Base-by-base conservation (phyloP, 2,113 vertebrate species). In the Atherinomorus stipes region DNA sequence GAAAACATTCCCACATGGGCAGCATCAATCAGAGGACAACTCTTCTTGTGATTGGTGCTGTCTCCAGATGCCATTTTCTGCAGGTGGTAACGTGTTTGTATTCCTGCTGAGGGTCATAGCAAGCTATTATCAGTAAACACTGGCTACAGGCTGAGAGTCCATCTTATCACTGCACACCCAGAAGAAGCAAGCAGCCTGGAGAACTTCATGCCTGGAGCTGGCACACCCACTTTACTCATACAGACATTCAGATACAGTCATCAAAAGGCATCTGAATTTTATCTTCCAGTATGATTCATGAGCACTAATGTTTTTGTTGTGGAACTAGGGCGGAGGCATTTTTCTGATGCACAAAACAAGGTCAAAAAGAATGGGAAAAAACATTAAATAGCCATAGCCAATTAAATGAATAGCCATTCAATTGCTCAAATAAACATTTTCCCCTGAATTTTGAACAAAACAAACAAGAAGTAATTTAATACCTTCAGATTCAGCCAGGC, bases 91-190 rank as follows among this genome's bases (percentile, higher is more conserved):
- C 19, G 66, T 84, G 74, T 86, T 82, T 90, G 52, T 72, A 26
- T 52, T 42, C 61, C 52, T 2, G 18, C 50, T 50, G 64, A 81
- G 52, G 68, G 62, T 80, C 72, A 64, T 11, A 8, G 49, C 54
- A 25, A n/a, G 38, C 22, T 60, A 65, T 90, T 94, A 93, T 93
- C 91, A 64, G 56, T 54, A 13, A 69, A 67, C 25, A 63, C 59
- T 60, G 34, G 21, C 50, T 19, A 23, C 83, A 82, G 71, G 79
- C 72, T 58, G 64, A 78, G 49, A 22, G 64, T 10, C 44, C 21
- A 52, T 72, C 88, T 93, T 94, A 94, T 94, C 93, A 83, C 15
- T 34, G 37, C 40, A 65, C 77, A 78, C 82, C 71, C 86, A 89
- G 83, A 73, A 58, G 38, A 65, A 80, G 68, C 51, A 34, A 49